phyloP scores from a whole-genome alignment of 2,888 invertebrate species.

The Ophion ventricosus region DNA sequence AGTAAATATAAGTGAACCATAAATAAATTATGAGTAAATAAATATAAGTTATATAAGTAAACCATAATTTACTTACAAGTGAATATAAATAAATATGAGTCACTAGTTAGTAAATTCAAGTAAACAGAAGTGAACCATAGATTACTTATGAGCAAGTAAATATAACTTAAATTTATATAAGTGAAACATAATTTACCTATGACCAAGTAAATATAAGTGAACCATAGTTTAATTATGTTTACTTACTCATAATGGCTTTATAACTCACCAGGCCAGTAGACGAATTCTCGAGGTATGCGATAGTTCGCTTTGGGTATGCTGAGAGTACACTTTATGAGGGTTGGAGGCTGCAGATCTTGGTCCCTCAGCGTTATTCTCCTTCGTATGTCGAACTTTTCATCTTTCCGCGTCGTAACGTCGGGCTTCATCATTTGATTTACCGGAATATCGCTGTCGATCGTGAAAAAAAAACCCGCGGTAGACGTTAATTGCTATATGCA shows the following conservation, averaged over 20 bases:
- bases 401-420: slow-evolving; percentile 73
- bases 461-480: neutral
- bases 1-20: too few species aligned
- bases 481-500: neutral
- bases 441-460: slow-evolving; percentile 67
- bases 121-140: too few species aligned
- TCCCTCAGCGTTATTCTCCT: slow-evolving; percentile 77
- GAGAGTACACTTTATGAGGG: slow-evolving; percentile 78
- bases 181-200: neutral
- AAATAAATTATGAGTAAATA: too few species aligned
- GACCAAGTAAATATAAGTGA: neutral
- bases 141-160: too few species aligned
- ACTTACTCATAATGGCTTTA: neutral
- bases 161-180: neutral
- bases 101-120: too few species aligned
- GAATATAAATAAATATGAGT: too few species aligned
- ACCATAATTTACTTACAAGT: too few species aligned
- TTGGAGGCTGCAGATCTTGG: slow-evolving; percentile 74
- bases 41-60: too few species aligned
- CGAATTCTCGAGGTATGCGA: slow-evolving; percentile 76
- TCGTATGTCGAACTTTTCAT: slow-evolving; percentile 77
- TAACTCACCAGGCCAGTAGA: slow-evolving; percentile 79
- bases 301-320: slow-evolving; percentile 79
- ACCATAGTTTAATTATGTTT: neutral
- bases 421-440: slow-evolving; percentile 72